phyloP scores from a whole-genome alignment of 1,140 invertebrate species.

The Apocrypta bakeri region DNA sequence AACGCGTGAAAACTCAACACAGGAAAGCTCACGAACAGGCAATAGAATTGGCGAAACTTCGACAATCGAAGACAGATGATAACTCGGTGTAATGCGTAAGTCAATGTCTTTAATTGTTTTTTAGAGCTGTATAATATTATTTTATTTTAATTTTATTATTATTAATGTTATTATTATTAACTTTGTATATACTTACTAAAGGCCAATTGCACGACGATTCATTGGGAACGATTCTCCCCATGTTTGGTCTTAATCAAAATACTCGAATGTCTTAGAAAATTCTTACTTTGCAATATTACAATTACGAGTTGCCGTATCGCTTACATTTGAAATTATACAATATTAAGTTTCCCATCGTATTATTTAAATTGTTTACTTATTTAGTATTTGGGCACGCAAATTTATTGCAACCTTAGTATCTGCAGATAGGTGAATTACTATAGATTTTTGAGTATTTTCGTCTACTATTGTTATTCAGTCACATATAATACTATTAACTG shows the following conservation, averaged over 20 bases:
- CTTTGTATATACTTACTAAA: neutral
- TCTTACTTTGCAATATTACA: neutral
- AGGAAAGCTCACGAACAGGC: constrained; percentile 65
- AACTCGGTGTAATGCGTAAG: neutral
- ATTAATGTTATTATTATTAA: neutral
- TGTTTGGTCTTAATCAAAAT: neutral
- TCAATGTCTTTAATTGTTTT: neutral
- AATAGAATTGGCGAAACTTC: constrained; percentile 46
- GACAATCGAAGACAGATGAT: neutral
- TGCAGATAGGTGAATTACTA: neutral
- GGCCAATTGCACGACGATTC: neutral
- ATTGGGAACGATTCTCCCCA: neutral
- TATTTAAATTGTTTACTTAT: no score
- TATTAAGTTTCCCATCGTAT: no score
- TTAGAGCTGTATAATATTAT: neutral
- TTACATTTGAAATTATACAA: no score
- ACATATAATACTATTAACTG: neutral
- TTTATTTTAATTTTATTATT: no score
- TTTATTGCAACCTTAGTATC: neutral
- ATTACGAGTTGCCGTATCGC: no score
- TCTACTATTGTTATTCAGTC: neutral
- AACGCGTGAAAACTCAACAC: constrained; percentile 65
- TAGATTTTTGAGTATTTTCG: neutral
- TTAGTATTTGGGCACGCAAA: no score
- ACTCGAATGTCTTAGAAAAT: neutral